These are phyloP conservation scores for Daubentonia madagascariensis DNA, from an alignment of 2,113 vertebrate genomes.

Conservation along the genomic window DNA sequence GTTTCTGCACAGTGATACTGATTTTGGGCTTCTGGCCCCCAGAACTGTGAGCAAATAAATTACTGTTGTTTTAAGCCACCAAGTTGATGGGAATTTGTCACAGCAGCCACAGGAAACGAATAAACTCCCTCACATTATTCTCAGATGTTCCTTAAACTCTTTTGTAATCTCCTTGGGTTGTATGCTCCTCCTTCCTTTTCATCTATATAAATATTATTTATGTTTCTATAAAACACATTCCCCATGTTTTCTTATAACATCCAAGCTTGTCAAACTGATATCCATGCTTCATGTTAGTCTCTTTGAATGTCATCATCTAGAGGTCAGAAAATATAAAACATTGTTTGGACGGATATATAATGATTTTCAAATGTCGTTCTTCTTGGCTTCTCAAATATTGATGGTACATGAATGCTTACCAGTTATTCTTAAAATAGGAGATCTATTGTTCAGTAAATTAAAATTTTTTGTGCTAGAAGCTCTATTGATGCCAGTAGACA, in stretches of 20 bases:
- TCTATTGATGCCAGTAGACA: background rate
- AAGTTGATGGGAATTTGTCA: background rate
- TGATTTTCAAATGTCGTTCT: slow-evolving; percentile 25
- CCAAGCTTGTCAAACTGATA: background rate
- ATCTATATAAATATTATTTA: background rate
- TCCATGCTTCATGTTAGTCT: background rate
- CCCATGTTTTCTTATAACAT: slow-evolving; percentile 10
- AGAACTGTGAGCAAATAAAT: background rate
- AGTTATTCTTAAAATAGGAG: background rate
- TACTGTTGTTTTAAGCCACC: background rate
- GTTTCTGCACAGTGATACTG: background rate
- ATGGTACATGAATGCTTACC: background rate
- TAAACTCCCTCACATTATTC: background rate
- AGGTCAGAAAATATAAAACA: background rate
- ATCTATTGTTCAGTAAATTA: background rate
- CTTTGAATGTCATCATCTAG: background rate
- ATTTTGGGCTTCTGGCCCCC: background rate
- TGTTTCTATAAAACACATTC: background rate
- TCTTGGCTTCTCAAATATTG: background rate
- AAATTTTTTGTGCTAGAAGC: background rate
- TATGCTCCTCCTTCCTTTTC: background rate
- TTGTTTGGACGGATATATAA: background rate
- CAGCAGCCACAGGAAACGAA: background rate
- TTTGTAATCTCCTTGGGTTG: background rate
- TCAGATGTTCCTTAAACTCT: background rate